Conservation (phyloP, 2,888 invertebrate genomes). For the Ophion slaviceki region DNA sequence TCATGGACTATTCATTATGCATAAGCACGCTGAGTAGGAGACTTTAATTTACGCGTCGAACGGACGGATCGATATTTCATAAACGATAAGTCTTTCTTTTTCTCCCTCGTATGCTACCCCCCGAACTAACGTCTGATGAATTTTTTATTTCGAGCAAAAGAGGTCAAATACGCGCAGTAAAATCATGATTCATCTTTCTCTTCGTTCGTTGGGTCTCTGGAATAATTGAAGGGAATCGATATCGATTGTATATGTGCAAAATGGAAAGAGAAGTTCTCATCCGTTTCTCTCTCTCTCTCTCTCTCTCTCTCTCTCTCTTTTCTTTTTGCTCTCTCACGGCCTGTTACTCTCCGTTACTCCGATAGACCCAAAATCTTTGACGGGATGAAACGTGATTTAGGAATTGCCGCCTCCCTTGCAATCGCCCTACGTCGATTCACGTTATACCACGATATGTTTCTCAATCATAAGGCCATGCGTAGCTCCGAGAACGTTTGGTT, state of each 20-base stretch:
- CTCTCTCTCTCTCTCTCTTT: constrained; percentile 1
- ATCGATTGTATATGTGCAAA: constrained; percentile 30
- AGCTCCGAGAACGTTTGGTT: too few species aligned
- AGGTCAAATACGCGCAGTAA: constrained; percentile 31
- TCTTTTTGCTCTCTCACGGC: not conserved
- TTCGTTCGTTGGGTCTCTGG: not conserved
- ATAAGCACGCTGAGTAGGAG: constrained; percentile 5
- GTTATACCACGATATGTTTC: not conserved
- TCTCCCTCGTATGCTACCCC: not conserved
- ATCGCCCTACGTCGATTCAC: too few species aligned
- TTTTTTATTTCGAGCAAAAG: constrained; percentile 31
- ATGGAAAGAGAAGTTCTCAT: not conserved
- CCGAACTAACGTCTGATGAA: constrained; percentile 16
- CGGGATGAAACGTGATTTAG: not conserved
- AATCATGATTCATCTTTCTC: constrained; percentile 32
- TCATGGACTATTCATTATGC: constrained; percentile 15
- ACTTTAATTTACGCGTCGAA: constrained; percentile 28
- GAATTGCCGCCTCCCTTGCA: not conserved
- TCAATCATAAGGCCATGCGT: too few species aligned
- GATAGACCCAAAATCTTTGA: not conserved
- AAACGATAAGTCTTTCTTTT: constrained; percentile 50
- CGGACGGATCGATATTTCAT: constrained; percentile 62
- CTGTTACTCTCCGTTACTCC: not conserved
- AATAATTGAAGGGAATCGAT: constrained; percentile 42
- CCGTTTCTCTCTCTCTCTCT: not conserved